phyloP scores from a whole-genome alignment of 1,140 invertebrate species.

The Drosophila navojoa region DNA sequence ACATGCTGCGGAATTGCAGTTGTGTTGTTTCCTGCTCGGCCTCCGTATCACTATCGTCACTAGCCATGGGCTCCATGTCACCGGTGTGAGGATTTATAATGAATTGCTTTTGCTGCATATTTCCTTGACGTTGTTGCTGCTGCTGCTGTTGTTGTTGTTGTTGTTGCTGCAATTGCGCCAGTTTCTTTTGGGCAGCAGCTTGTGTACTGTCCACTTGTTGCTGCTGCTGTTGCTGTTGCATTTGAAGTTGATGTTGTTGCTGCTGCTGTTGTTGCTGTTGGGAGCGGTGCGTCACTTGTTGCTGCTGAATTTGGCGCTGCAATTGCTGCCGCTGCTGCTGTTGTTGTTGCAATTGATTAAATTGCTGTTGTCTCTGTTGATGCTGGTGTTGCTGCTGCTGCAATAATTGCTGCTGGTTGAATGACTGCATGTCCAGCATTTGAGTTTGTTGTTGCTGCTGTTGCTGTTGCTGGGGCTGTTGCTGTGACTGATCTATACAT shows the following conservation, averaged over 20 bases:
- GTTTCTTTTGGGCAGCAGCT: slow-evolving; percentile 33
- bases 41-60: slow-evolving; percentile 86
- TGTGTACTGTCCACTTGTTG: slow-evolving; percentile 38
- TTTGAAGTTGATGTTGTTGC: slow-evolving; percentile 37
- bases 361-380: slow-evolving; percentile 39
- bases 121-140: slow-evolving; percentile 37
- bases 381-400: slow-evolving; percentile 31
- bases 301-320: slow-evolving; percentile 34
- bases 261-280: not conserved
- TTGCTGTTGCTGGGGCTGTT: slow-evolving; percentile 48
- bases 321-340: slow-evolving; percentile 66
- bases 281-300: slow-evolving; percentile 23
- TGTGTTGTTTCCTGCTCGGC: slow-evolving; percentile 75
- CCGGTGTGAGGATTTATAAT: slow-evolving; percentile 95
- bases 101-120: slow-evolving; percentile 87
- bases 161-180: slow-evolving; percentile 31
- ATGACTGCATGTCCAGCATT: slow-evolving; percentile 45
- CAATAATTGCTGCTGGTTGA: slow-evolving; percentile 52
- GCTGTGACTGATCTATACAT: slow-evolving; percentile 59
- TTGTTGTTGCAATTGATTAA: slow-evolving; percentile 49
- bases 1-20: slow-evolving; percentile 60
- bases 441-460: slow-evolving; percentile 47
- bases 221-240: slow-evolving; percentile 40
- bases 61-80: slow-evolving; percentile 91
- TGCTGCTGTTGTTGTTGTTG: slow-evolving; percentile 38